These are phyloP conservation scores for Catharus ustulatus DNA, from an alignment of 2,797 vertebrate genomes.

Conservation along the genomic window DNA sequence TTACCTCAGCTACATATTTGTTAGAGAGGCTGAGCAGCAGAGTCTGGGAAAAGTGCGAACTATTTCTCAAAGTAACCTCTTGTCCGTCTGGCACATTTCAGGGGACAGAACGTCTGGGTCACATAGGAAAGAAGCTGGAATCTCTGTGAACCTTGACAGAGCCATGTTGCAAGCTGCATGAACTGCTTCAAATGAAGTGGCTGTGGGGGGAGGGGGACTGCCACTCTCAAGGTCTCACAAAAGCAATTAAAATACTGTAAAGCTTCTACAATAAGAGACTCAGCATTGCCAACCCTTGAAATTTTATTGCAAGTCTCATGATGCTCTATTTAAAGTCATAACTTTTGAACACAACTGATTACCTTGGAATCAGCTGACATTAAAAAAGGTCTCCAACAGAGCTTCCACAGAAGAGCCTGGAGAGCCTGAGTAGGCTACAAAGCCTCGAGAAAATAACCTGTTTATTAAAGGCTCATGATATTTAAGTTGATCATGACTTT, in stretches of 20 bases:
- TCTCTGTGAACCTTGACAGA: constrained; percentile 40
- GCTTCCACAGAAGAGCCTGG: not conserved
- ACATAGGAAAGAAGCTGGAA: constrained; percentile 43
- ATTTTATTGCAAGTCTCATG: constrained; percentile 6
- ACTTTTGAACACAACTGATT: constrained; percentile 21
- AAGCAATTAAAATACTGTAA: constrained; percentile 38
- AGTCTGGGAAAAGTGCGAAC: constrained; percentile 54
- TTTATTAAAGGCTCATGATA: not conserved
- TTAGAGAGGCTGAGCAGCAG: not conserved
- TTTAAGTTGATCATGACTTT: constrained; percentile 8
- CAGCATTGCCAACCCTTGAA: not conserved
- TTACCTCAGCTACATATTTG: constrained; percentile 38
- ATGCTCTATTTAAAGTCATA: constrained; percentile 7
- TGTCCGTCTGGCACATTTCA: constrained; percentile 58
- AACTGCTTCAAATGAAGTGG: constrained; percentile 12
- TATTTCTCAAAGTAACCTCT: constrained; percentile 62
- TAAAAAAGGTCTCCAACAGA: not conserved
- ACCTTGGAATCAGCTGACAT: not conserved
- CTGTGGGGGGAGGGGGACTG: not conserved
- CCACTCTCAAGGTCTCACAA: constrained; percentile 21
- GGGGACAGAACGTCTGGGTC: constrained; percentile 52
- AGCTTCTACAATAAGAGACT: not conserved
- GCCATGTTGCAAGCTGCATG: constrained; percentile 45
- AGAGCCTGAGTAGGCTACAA: not conserved
- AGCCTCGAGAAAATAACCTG: constrained; percentile 3